Base-by-base conservation (phyloP, 2,888 invertebrate genomes). In the Calephelis perditalis region DNA sequence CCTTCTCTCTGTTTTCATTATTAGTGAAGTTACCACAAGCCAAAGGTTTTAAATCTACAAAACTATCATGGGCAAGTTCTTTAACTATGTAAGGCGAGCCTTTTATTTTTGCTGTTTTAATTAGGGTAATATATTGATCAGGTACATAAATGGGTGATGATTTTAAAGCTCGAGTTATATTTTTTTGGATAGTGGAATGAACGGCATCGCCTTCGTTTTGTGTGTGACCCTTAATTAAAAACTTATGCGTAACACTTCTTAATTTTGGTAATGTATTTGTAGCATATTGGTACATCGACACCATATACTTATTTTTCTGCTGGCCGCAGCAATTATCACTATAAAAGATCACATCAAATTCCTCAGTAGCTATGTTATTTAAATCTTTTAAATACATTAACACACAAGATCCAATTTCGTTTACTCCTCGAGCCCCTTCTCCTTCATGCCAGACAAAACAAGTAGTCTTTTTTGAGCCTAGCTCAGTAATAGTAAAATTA, bases 401-500 rank as follows among this genome's bases (percentile, higher is more conserved):
- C n/a, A n/a, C n/a, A n/a, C n/a, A n/a, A n/a, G n/a, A n/a, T n/a
- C n/a, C n/a, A n/a, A n/a, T n/a, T n/a, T n/a, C n/a, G n/a, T n/a
- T n/a, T n/a, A n/a, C n/a, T n/a, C n/a, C n/a, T n/a, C n/a, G n/a
- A n/a, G n/a, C n/a, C n/a, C n/a, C n/a, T n/a, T 57, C 57, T 43
- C 57, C 57, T 43, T n/a, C 47, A n/a, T 58, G 47, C 46, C 58
- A 58, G 35, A 58, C 56, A 15, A 40, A 56, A 40, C 44, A 56
- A 40, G 12, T 56, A 10, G 15, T 56, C 37, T 56, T 56, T 40
- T 56, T 56, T 43, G 56, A 56, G 43, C 56, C 56, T 40, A 56
- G 15, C 43, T 56, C 43, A 56, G 56, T 56, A 56, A 68, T 49
- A 35, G 68, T 69, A 61, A 72, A 70, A 65, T 72, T 72, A 0